phyloP scores from a whole-genome alignment of 2,888 invertebrate genomes.

The Rhagonycha lutea region DNA sequence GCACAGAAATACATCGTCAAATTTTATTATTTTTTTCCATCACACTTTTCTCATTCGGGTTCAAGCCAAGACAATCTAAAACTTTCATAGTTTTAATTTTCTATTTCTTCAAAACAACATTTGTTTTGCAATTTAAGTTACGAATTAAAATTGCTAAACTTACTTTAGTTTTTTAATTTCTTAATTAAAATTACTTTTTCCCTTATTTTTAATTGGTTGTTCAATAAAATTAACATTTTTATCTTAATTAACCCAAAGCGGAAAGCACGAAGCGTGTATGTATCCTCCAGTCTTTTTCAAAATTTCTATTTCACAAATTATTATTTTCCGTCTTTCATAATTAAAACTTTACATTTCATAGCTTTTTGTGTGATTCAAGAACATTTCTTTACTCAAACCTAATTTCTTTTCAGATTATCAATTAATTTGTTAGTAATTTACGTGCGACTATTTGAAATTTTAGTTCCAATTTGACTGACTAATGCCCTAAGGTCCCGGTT shows the following conservation, averaged over 20 bases:
- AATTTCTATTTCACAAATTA: not conserved
- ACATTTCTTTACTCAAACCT: too few species aligned
- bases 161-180: not conserved
- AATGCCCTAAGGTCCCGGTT: too few species aligned
- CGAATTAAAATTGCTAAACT: not conserved
- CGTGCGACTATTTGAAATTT: too few species aligned
- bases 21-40: not conserved
- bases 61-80: not conserved
- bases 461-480: too few species aligned
- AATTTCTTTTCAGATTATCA: too few species aligned
- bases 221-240: not conserved
- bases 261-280: not conserved
- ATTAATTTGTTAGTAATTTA: too few species aligned
- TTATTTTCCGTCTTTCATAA: not conserved
- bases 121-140: not conserved
- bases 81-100: not conserved
- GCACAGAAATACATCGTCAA: constrained; percentile 11
- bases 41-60: not conserved
- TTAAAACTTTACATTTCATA: too few species aligned
- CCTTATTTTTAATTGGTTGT: not conserved
- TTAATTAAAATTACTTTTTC: not conserved
- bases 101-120: not conserved
- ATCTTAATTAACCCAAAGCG: not conserved
- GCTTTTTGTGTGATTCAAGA: too few species aligned
- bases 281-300: not conserved